Conservation (phyloP, 2,113 vertebrate species). For the Oryzias melastigma region DNA sequence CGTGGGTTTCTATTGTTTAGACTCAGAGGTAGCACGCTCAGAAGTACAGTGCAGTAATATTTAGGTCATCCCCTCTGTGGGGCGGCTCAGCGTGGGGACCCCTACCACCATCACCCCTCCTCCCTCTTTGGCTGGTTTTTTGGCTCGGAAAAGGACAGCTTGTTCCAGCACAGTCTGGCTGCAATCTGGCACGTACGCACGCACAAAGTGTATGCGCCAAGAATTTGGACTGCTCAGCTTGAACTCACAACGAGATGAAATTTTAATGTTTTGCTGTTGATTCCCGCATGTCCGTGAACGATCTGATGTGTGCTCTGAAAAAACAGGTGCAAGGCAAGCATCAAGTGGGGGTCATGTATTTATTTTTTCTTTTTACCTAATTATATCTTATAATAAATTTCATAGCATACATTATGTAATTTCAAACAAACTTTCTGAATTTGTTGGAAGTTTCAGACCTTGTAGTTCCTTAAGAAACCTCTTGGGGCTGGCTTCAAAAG, state of each 20-base stretch:
- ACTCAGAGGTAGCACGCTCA: neutral
- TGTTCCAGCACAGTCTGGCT: slow-evolving; percentile 44
- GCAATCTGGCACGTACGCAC: neutral
- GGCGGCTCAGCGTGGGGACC: slow-evolving; percentile 6
- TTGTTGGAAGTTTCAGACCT: too few species aligned
- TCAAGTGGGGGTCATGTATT: neutral
- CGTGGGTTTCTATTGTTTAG: neutral
- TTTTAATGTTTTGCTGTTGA: slow-evolving; percentile 15
- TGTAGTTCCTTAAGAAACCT: too few species aligned
- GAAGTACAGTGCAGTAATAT: slow-evolving; percentile 23
- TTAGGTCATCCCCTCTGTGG: slow-evolving; percentile 40
- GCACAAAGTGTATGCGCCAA: neutral
- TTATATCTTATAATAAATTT: too few species aligned
- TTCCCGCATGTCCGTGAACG: neutral
- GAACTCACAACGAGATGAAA: neutral
- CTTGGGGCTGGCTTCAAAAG: too few species aligned
- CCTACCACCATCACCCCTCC: slow-evolving; percentile 1
- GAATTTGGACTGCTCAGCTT: neutral
- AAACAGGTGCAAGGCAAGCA: slow-evolving; percentile 23
- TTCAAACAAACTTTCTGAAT: too few species aligned
- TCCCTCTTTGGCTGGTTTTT: slow-evolving; percentile 24
- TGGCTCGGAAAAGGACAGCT: slow-evolving; percentile 35
- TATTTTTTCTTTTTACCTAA: too few species aligned
- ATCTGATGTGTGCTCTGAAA: neutral
- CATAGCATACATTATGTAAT: too few species aligned